These are phyloP conservation scores for Ceratotherium simum DNA, from an alignment of 2,113 vertebrate species.

Conservation along the genomic window DNA sequence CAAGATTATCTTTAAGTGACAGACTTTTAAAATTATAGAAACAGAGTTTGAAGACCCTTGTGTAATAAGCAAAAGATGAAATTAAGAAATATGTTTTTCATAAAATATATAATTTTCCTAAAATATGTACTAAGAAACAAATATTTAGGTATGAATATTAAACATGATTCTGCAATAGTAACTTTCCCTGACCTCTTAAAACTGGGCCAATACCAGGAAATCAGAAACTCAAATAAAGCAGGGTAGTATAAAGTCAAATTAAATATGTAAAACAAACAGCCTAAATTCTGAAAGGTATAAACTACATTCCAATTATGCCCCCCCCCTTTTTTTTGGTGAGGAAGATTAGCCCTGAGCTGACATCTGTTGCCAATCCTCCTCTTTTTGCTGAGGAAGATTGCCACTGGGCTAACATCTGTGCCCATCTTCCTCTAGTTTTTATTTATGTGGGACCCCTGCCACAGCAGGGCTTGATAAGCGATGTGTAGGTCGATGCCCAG, in stretches of 20 bases:
- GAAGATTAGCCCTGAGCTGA: no score
- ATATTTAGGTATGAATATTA: not conserved
- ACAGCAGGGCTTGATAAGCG: no score
- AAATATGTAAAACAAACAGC: not conserved
- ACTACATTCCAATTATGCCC: not conserved
- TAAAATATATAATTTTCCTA: conserved; percentile 13
- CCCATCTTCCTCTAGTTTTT: no score
- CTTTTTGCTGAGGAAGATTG: no score
- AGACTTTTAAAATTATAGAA: not conserved
- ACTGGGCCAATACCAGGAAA: not conserved
- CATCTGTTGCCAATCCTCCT: no score
- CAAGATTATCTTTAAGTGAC: not conserved
- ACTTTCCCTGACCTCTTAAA: not conserved
- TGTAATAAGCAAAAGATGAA: not conserved
- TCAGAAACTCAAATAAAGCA: not conserved
- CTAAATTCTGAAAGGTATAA: not conserved
- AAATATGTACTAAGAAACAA: conserved; percentile 1
- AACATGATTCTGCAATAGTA: not conserved
- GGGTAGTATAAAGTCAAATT: not conserved
- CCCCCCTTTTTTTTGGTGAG: no score
- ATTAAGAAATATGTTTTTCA: not conserved
- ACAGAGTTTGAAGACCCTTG: not conserved
- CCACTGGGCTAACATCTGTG: no score
- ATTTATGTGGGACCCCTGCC: no score
- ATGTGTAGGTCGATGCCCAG: no score